These are phyloP conservation scores for Rutilus rutilus DNA, from an alignment of 2,113 vertebrate species.

Conservation along the genomic window DNA sequence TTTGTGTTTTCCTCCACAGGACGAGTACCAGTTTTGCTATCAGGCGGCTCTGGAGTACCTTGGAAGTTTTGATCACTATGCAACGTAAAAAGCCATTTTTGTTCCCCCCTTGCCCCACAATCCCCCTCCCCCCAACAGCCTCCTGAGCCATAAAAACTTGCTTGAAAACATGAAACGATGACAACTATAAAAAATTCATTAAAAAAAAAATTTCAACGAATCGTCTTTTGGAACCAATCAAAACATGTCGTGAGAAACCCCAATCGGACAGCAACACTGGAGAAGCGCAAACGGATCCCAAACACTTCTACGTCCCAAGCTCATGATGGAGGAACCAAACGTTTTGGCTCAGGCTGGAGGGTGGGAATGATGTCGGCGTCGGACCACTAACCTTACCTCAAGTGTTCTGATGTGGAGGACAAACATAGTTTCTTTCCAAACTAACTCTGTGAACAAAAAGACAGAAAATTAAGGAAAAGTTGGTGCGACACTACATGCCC, in stretches of 20 bases:
- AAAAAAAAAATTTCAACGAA: not conserved
- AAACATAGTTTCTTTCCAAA: slow-evolving; percentile 66
- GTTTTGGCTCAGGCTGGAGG: slow-evolving; percentile 73
- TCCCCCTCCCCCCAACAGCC: slow-evolving; percentile 73
- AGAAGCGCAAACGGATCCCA: slow-evolving; percentile 56
- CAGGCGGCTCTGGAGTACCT: slow-evolving; percentile 97
- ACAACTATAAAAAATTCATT: slow-evolving; percentile 65
- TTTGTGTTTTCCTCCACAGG: slow-evolving; percentile 73
- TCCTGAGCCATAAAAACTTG: slow-evolving; percentile 86
- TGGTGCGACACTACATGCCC: not conserved
- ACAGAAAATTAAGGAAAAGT: slow-evolving; percentile 58
- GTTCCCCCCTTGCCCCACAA: slow-evolving; percentile 72
- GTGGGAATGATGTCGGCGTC: slow-evolving; percentile 73
- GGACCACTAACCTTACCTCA: slow-evolving; percentile 85
- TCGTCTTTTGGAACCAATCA: slow-evolving; percentile 61
- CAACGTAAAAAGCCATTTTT: slow-evolving; percentile 98
- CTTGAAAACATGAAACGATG: slow-evolving; percentile 74
- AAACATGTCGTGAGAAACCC: slow-evolving; percentile 58
- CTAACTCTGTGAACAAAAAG: slow-evolving; percentile 62
- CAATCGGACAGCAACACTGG: slow-evolving; percentile 63
- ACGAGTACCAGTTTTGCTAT: slow-evolving; percentile 99
- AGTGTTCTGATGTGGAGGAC: slow-evolving; percentile 80
- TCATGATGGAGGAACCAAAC: slow-evolving; percentile 60
- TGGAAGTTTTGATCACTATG: slow-evolving; percentile 99
- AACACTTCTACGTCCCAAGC: slow-evolving; percentile 46